These are phyloP conservation scores for Paralichthys olivaceus DNA, from an alignment of 2,113 vertebrate species.

Conservation along the genomic window DNA sequence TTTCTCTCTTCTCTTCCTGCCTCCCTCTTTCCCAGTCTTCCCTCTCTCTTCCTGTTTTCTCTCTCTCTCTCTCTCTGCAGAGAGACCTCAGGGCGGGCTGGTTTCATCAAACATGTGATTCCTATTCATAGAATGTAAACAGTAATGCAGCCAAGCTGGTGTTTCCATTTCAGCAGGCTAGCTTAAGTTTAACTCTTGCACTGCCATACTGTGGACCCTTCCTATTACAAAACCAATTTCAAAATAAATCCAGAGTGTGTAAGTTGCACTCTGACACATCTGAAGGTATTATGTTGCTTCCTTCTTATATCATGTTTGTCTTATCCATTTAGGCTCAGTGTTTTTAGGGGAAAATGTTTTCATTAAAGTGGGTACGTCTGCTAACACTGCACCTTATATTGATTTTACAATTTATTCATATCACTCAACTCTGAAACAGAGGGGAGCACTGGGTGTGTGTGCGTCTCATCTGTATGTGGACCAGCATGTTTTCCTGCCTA, in stretches of 20 bases:
- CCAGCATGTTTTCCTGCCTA: not conserved
- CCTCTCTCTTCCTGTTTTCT: not conserved
- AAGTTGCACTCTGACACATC: not conserved
- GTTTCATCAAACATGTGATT: slow-evolving; percentile 77
- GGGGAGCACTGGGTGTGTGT: no score
- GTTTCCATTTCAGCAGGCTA: slow-evolving; percentile 72
- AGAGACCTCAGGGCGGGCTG: slow-evolving; percentile 47
- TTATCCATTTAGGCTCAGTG: not conserved
- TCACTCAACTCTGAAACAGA: not conserved
- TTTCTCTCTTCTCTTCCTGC: slow-evolving; percentile 24
- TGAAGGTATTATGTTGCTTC: not conserved
- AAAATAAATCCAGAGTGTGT: slow-evolving; percentile 1
- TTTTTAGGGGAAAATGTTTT: not conserved
- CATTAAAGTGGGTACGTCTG: not conserved
- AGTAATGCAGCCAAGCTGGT: slow-evolving; percentile 67
- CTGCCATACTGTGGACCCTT: slow-evolving; percentile 12
- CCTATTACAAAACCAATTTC: slow-evolving; percentile 24
- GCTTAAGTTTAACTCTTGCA: slow-evolving; percentile 58
- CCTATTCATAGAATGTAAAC: slow-evolving; percentile 83
- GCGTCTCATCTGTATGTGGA: not conserved
- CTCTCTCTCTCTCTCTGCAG: slow-evolving; percentile 10
- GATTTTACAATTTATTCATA: slow-evolving; percentile 6
- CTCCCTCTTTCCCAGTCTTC: slow-evolving; percentile 29
- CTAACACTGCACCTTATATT: not conserved
- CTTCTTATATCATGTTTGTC: not conserved